A percentile compares a stretch with the other conserved stretches of the same genome.
These are phyloP conservation scores for Vipera latastei DNA, from an alignment of 2,797 vertebrate genomes.

Conservation along the genomic window DNA sequence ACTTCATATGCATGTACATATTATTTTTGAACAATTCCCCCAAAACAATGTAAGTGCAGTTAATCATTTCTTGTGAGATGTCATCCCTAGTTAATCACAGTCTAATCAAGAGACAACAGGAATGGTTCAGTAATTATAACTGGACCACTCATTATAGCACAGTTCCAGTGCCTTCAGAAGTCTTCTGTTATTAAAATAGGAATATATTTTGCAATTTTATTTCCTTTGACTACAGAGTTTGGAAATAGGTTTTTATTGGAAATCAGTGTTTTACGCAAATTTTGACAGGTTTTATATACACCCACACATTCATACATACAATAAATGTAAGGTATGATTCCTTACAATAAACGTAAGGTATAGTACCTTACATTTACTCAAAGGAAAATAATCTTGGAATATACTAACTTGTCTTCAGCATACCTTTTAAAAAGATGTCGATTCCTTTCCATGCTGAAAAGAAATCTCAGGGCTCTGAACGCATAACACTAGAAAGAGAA, in stretches of 20 bases:
- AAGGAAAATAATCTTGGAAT: background rate
- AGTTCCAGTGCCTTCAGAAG: background rate
- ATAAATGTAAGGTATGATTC: background rate
- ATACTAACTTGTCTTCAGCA: background rate
- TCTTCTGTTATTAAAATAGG: background rate
- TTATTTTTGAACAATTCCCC: background rate
- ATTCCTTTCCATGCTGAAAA: slow-evolving; percentile 92
- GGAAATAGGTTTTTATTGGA: background rate
- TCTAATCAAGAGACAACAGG: background rate
- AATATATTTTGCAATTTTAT: background rate
- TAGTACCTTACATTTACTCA: background rate
- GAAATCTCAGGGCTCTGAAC: slow-evolving; percentile 86
- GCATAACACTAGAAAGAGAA: slow-evolving; percentile 78
- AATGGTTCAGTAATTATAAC: background rate
- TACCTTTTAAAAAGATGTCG: slow-evolving; percentile 88
- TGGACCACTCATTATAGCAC: background rate
- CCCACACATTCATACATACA: background rate
- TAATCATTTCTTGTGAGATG: background rate
- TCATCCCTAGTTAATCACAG: background rate
- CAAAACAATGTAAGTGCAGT: background rate
- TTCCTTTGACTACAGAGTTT: background rate
- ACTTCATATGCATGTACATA: background rate
- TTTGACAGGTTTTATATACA: background rate
- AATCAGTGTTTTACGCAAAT: background rate
- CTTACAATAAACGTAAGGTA: background rate